Percentiles rank a stretch among this genome's conserved stretches.
Evolutionary conservation across 92 coral and sea anemone genomes (phyloP).

Genomic region (Siderastrea radians): DNA sequence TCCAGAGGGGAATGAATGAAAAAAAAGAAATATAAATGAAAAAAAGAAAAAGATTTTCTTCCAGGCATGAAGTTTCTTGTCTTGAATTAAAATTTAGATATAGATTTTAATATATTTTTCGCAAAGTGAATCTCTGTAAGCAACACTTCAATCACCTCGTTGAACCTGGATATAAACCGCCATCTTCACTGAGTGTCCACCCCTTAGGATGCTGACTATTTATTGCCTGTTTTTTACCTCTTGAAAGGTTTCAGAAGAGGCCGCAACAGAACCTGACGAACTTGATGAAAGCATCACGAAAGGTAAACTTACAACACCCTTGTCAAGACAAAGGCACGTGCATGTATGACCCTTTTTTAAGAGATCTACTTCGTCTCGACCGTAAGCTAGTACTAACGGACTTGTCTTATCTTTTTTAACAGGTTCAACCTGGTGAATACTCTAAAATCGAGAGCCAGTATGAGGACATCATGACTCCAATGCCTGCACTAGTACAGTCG

Average conservation of each 20-base stretch:
- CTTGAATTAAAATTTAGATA: too few species aligned
- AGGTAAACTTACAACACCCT: neutral
- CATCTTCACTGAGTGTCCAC: neutral
- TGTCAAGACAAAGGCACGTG: conserved; percentile 1
- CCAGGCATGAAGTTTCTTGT: too few species aligned
- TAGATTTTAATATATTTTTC: too few species aligned
- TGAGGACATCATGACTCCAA: conserved; percentile 41
- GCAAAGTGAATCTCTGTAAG: too few species aligned
- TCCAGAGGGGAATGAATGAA: too few species aligned
- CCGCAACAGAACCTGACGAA: neutral
- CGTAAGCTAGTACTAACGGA: neutral
- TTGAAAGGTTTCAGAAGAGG: neutral
- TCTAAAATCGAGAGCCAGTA: conserved; percentile 29
- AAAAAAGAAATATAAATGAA: too few species aligned
- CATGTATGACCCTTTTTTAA: neutral
- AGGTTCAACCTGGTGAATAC: conserved; percentile 38
- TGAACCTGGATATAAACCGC: neutral
- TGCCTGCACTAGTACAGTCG: conserved; percentile 10
- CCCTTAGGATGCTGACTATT: neutral
- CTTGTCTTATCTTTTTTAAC: conserved; percentile 1
- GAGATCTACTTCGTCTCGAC: neutral
- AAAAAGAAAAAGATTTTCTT: too few species aligned
- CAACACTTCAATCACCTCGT: neutral
- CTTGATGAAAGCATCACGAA: conserved; percentile 1
- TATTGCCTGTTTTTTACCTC: neutral